Base-by-base conservation (phyloP, 2,888 invertebrate genomes). In the Troilus luridus region DNA sequence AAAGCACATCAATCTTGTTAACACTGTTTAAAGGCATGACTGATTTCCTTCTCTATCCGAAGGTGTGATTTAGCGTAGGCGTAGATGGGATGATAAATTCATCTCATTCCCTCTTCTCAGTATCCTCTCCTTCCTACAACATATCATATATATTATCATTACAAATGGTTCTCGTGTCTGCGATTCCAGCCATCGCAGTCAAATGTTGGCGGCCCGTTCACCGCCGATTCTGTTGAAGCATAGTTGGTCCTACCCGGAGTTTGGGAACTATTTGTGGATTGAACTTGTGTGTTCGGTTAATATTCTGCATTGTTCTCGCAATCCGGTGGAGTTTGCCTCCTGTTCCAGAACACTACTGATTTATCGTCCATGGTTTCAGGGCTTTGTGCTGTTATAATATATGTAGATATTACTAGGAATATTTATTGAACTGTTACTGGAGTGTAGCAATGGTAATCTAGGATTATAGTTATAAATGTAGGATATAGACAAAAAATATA, bases 261-360 rank as follows among this genome's bases (percentile, higher is more conserved):
- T 77, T 17, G 3, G 72, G 12, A 77, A 77, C 41, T 41, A 77
- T 27, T 77, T 9, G 8, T 41, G 72, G 72, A 77, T 77, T 41
- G 72, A 77, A 77, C 27, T 77, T 77, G 2, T 41, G 17, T 77
- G 72, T 77, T 77, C 41, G 72, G 72, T 77, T 77, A 77, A 77
- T 77, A 77, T 77, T 77, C 8, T 17, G 72, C 72, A 77, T 77
- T 77, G 72, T 77, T 77, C 72, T 77, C 72, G 27, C 0, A 17
- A 41, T 17, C 27, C 72, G 3, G 7, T 41, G 72, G 72, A 77
- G 72, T 77, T 77, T 77, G 72, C 72, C 72, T 77, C 41, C 41
- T 77, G 72, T 77, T 27, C 72, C 17, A 17, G 2, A 41, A 8
- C 41, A 41, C 27, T 9, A 17, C 72, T 77, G 72, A 77, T 77